Percentiles rank a stretch among this genome's conserved stretches.
phyloP scores from a whole-genome alignment of 2,888 invertebrate genomes.

The Nymphalis urticae region DNA sequence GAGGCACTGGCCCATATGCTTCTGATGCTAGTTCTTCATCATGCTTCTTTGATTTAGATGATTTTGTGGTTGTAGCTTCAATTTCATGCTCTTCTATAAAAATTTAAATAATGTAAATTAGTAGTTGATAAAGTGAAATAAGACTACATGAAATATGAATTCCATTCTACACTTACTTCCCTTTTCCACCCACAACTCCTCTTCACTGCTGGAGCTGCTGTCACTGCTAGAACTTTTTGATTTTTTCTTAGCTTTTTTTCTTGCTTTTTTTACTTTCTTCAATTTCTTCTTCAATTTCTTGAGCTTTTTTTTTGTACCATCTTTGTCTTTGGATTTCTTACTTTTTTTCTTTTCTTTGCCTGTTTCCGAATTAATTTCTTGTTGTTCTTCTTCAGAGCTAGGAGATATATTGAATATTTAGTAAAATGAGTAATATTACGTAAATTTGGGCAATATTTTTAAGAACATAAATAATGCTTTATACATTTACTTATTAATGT shows the following conservation, averaged over 20 bases:
- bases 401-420: constrained; percentile 5
- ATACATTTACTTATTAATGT: too few relatives aligned
- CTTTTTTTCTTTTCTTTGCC: constrained; percentile 73
- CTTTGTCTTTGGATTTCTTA: constrained; percentile 68
- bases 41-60: constrained; percentile 24
- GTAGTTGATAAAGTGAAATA: neutral
- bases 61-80: constrained; percentile 41
- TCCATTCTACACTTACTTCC: constrained; percentile 61
- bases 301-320: constrained; percentile 81
- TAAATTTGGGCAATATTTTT: too few relatives aligned
- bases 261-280: constrained; percentile 78
- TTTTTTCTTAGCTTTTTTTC: constrained; percentile 78
- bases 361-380: constrained; percentile 55
- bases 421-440: neutral
- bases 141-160: neutral
- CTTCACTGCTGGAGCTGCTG: constrained; percentile 62
- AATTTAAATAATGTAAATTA: neutral
- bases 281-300: constrained; percentile 78
- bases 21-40: constrained; percentile 39
- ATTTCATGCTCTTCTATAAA: constrained; percentile 57
- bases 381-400: constrained; percentile 75
- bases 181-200: constrained; percentile 87
- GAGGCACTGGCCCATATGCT: constrained; percentile 56
- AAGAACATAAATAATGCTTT: too few relatives aligned
- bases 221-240: constrained; percentile 65